Conservation (phyloP, 2,113 vertebrate species). For the Sylvia atricapilla region DNA sequence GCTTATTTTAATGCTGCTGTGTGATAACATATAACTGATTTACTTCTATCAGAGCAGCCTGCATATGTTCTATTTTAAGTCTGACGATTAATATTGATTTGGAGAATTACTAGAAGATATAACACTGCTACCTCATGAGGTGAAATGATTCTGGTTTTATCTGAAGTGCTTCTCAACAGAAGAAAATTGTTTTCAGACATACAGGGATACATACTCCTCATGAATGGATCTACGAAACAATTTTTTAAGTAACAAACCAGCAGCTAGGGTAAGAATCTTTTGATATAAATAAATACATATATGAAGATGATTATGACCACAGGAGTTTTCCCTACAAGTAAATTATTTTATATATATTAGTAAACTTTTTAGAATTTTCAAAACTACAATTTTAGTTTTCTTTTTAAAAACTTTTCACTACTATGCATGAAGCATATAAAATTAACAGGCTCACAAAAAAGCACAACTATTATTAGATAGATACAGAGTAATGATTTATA, state of each 20-base stretch:
- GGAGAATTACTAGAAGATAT: background rate
- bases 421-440: conserved; percentile 60
- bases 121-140: conserved; percentile 34
- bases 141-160: conserved; percentile 54
- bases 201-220: conserved; percentile 43
- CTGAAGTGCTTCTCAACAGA: conserved; percentile 43
- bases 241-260: conserved; percentile 57
- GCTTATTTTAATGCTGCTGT: conserved; percentile 18
- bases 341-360: conserved; percentile 49
- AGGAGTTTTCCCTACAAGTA: conserved; percentile 37
- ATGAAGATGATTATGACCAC: conserved; percentile 59
- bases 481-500: conserved; percentile 50
- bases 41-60: conserved; percentile 18
- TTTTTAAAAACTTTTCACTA: conserved; percentile 50
- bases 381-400: conserved; percentile 44
- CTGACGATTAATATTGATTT: conserved; percentile 24
- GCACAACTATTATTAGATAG: conserved; percentile 50
- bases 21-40: background rate
- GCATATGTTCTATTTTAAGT: background rate
- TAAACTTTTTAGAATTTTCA: conserved; percentile 53
- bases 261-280: conserved; percentile 21
- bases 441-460: conserved; percentile 51
- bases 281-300: conserved; percentile 50
- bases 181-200: conserved; percentile 54
- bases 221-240: conserved; percentile 53